Conservation (phyloP, 2,113 vertebrate genomes). For the Piaya cayana region DNA sequence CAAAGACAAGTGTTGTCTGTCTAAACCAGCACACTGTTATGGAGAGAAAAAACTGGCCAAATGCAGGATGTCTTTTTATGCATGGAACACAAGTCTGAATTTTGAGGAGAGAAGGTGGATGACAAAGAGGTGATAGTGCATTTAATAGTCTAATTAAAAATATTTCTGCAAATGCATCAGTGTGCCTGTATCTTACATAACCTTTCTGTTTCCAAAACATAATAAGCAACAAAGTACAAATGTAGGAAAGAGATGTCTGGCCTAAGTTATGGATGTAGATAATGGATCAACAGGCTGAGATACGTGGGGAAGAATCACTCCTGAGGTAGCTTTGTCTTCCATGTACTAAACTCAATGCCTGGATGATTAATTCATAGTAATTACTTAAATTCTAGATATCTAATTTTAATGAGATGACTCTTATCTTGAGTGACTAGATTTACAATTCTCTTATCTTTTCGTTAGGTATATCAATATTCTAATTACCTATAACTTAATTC, state of each 20-base stretch:
- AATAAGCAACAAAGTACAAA: neutral
- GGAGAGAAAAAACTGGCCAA: neutral
- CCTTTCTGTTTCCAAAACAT: neutral
- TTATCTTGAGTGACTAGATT: neutral
- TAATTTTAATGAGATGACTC: neutral
- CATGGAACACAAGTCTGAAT: neutral
- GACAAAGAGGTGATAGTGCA: neutral
- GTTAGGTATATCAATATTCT: neutral
- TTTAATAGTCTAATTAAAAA: neutral
- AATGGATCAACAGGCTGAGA: neutral
- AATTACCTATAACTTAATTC: neutral
- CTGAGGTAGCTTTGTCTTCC: neutral
- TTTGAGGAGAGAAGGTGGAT: neutral
- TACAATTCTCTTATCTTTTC: neutral
- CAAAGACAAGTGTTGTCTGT: neutral
- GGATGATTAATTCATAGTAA: neutral
- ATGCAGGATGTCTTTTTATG: neutral
- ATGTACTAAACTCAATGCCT: neutral
- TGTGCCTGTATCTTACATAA: neutral
- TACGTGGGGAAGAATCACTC: neutral
- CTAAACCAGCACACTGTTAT: neutral
- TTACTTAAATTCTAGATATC: neutral
- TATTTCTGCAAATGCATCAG: neutral
- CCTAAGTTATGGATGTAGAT: neutral
- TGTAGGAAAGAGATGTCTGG: neutral